phyloP scores from a whole-genome alignment of 37 sponge, comb jelly and placozoan species.

The Ephydatia muelleri region DNA sequence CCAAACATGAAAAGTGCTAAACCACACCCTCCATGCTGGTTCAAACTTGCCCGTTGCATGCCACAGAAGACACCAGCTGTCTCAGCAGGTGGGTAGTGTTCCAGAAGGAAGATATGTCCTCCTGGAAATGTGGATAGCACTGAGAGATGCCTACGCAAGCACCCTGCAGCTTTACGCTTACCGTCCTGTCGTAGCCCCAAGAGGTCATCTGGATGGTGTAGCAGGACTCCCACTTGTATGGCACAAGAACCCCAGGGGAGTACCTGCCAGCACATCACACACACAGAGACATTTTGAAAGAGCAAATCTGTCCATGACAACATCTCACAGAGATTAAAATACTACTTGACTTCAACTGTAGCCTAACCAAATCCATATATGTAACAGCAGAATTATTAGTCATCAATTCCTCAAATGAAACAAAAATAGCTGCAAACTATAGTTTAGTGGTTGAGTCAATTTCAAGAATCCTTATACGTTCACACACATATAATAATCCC shows the following conservation, averaged over 20 bases:
- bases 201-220: constrained; percentile 71
- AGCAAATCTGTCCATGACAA: too few species aligned
- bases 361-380: too few species aligned
- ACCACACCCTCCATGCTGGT: not conserved
- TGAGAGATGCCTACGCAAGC: not conserved
- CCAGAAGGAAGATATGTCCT: constrained; percentile 27
- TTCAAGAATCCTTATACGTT: not conserved
- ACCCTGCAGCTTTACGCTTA: not conserved
- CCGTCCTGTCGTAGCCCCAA: constrained; percentile 80
- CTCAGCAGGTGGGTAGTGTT: constrained; percentile 36
- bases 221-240: constrained; percentile 79
- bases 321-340: too few species aligned
- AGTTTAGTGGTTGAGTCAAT: too few species aligned
- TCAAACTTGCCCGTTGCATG: constrained; percentile 61
- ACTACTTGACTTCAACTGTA: too few species aligned
- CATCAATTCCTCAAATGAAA: not conserved
- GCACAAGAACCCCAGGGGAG: constrained; percentile 43
- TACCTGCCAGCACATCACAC: too few species aligned
- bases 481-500: not conserved
- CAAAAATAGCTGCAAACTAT: too few species aligned
- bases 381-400: not conserved
- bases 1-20: not conserved
- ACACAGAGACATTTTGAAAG: too few species aligned
- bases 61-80: constrained; percentile 64
- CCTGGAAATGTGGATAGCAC: not conserved